phyloP scores from a whole-genome alignment of 64 coral and sea anemone species.

The Porites australiensis region DNA sequence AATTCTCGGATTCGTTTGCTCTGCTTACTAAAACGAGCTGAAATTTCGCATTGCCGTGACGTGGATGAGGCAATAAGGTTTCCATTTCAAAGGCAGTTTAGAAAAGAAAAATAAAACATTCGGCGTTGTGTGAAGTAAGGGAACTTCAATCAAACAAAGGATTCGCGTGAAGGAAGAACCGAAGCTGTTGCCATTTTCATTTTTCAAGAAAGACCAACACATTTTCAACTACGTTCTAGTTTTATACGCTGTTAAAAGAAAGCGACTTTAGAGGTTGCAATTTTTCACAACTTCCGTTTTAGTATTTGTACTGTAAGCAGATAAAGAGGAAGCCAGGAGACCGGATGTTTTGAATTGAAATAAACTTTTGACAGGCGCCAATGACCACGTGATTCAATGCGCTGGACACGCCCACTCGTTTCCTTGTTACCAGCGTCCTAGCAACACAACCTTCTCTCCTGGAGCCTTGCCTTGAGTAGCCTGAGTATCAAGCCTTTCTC shows the following conservation, averaged over 20 bases:
- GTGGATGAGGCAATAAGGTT: neutral
- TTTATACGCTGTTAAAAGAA: neutral
- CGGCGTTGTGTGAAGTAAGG: constrained; percentile 2
- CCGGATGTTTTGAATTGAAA: neutral
- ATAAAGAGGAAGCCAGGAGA: neutral
- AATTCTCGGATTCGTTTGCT: neutral
- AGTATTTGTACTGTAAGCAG: constrained; percentile 1
- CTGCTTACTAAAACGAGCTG: neutral
- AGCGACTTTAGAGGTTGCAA: neutral
- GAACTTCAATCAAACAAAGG: neutral
- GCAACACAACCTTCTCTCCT: too few species aligned
- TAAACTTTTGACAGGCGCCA: too few species aligned
- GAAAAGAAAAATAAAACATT: neutral
- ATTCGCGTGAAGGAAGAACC: neutral
- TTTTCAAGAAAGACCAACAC: neutral
- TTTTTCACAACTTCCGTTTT: constrained; percentile 6
- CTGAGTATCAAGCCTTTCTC: too few species aligned
- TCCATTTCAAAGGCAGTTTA: neutral
- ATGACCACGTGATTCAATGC: too few species aligned
- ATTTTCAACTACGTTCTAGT: neutral
- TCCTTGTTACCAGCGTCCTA: too few species aligned
- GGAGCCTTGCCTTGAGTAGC: too few species aligned
- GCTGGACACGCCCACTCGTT: too few species aligned
- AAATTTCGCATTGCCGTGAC: neutral
- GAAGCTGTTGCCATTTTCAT: neutral